These are phyloP conservation scores for Caenorhabditis afra DNA, from an alignment of 2,888 invertebrate species.

Conservation along the genomic window DNA sequence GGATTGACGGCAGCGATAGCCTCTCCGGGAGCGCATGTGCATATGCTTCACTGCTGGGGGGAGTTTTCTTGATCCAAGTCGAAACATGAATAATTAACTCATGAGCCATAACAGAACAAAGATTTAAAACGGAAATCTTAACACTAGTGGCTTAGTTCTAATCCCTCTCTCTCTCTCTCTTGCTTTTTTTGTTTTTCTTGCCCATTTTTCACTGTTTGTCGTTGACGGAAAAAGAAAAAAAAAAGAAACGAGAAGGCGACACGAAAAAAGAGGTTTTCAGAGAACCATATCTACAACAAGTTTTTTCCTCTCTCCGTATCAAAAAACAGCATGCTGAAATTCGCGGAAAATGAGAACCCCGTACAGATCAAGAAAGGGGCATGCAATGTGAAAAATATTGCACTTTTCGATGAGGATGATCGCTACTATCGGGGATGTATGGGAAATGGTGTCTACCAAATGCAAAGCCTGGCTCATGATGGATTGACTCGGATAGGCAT, in stretches of 20 bases:
- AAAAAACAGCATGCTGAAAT: no score
- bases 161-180: slow-evolving; percentile 21
- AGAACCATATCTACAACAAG: not conserved
- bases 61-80: slow-evolving; percentile 34
- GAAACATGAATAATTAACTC: slow-evolving; percentile 46
- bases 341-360: no score
- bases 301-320: not conserved
- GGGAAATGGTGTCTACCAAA: slow-evolving; percentile 43
- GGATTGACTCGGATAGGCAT: slow-evolving; percentile 49
- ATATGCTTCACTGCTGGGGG: not conserved
- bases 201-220: not conserved
- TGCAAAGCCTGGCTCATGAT: slow-evolving; percentile 48
- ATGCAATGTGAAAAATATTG: slow-evolving; percentile 22
- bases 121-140: slow-evolving; percentile 36
- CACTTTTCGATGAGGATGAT: slow-evolving; percentile 38
- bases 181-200: not conserved
- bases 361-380: not conserved
- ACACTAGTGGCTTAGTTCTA: slow-evolving; percentile 43
- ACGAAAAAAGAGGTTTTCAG: not conserved
- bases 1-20: not conserved
- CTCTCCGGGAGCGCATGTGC: not conserved
- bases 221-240: not conserved
- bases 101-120: slow-evolving; percentile 35
- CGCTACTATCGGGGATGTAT: slow-evolving; percentile 22
- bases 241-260: not conserved